Evolutionary conservation across 2,797 vertebrate genomes (phyloP).

Genomic region (Telmatherina bonti): DNA sequence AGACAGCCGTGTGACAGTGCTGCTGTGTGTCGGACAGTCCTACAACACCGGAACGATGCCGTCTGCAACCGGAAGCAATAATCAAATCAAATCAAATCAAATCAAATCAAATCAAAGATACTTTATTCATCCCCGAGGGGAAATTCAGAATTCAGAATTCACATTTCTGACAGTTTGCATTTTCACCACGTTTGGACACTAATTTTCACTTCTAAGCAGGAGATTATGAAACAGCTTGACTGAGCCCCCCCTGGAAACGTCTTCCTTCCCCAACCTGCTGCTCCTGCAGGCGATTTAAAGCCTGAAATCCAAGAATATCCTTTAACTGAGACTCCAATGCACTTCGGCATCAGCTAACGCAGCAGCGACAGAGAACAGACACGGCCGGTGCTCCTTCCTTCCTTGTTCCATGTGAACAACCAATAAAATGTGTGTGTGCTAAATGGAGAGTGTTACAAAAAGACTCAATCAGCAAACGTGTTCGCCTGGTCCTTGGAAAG

Average conservation of each 20-base stretch:
- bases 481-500: too few relatives aligned
- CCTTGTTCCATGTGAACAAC: not conserved
- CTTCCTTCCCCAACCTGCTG: slow-evolving; percentile 16
- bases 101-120: too few relatives aligned
- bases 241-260: slow-evolving; percentile 26
- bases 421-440: slow-evolving; percentile 31
- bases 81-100: too few relatives aligned
- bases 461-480: slow-evolving; percentile 36
- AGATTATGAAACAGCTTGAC: slow-evolving; percentile 59
- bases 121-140: too few relatives aligned
- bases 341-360: slow-evolving; percentile 60
- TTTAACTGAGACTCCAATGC: slow-evolving; percentile 57
- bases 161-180: not conserved
- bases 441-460: slow-evolving; percentile 27
- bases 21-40: not conserved
- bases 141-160: too few relatives aligned
- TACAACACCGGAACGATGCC: too few relatives aligned
- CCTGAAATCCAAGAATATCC: slow-evolving; percentile 69
- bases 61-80: not conserved
- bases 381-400: slow-evolving; percentile 51
- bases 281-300: slow-evolving; percentile 56
- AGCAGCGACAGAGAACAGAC: slow-evolving; percentile 46
- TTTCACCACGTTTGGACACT: slow-evolving; percentile 2
- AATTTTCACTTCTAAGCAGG: slow-evolving; percentile 14
- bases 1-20: too few relatives aligned